Conservation (phyloP, 2,888 invertebrate genomes). For the Himalopsyche japonica region DNA sequence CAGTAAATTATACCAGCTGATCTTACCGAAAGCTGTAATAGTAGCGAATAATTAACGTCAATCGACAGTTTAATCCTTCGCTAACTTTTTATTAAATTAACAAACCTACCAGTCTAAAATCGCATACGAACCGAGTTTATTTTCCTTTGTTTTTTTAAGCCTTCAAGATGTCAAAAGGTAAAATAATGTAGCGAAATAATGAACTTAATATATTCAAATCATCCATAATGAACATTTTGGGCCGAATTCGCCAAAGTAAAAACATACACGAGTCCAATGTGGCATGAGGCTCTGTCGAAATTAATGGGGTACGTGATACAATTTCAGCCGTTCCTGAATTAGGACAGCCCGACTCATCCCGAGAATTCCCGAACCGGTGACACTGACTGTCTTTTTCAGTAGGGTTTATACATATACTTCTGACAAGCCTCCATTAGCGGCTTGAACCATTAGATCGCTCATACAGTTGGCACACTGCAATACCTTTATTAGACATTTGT, state of each 20-base stretch:
- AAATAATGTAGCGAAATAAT: no score
- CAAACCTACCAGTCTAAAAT: no score
- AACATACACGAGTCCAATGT: neutral
- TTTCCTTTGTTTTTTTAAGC: no score
- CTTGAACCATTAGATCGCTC: neutral
- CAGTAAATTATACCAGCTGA: no score
- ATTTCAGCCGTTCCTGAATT: conserved; percentile 7
- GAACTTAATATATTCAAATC: no score
- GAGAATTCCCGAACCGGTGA: neutral
- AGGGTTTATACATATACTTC: neutral
- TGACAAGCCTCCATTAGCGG: neutral
- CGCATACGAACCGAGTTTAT: no score
- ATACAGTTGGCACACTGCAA: neutral
- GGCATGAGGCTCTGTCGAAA: conserved; percentile 9
- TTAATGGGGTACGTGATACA: conserved; percentile 27
- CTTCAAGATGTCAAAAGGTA: no score
- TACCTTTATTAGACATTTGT: neutral
- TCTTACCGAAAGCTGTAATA: no score
- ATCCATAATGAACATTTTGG: no score
- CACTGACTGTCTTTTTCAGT: neutral
- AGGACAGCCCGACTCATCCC: neutral
- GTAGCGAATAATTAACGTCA: no score
- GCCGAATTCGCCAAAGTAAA: neutral
- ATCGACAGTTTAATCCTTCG: no score
- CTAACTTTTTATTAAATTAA: no score